Conservation (phyloP, 2,797 vertebrate species). For the Semotilus atromaculatus region DNA sequence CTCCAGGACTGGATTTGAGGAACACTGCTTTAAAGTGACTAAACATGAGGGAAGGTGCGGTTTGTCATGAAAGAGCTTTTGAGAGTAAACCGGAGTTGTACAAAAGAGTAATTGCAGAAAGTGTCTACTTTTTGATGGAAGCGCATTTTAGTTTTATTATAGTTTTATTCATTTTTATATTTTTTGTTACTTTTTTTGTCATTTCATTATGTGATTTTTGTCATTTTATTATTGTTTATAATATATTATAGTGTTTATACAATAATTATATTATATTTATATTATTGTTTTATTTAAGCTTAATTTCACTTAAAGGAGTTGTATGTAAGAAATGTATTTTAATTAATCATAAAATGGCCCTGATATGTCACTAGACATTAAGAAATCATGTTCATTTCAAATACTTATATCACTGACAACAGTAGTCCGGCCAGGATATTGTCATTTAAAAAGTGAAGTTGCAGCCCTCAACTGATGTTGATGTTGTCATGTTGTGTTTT, state of each 20-base stretch:
- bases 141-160: not conserved
- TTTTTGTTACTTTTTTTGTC: rapidly evolving
- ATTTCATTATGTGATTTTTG: not conserved
- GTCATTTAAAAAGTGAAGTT: too few relatives aligned
- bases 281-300: not conserved
- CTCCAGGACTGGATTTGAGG: too few relatives aligned
- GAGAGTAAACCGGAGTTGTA: not conserved
- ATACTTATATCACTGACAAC: too few relatives aligned
- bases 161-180: not conserved
- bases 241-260: not conserved
- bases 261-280: too few relatives aligned
- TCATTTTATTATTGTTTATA: not conserved
- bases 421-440: too few relatives aligned
- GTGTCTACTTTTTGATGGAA: not conserved
- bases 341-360: too few relatives aligned
- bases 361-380: too few relatives aligned
- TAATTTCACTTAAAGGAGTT: too few relatives aligned
- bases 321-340: too few relatives aligned
- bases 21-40: not conserved
- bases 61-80: not conserved
- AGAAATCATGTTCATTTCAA: too few relatives aligned
- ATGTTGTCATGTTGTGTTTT: too few relatives aligned
- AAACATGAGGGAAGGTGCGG: not conserved
- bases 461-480: too few relatives aligned
- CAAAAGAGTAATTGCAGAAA: not conserved